Evolutionary conservation across 2,888 invertebrate species (phyloP).

Genomic region (Antitype chi): DNA sequence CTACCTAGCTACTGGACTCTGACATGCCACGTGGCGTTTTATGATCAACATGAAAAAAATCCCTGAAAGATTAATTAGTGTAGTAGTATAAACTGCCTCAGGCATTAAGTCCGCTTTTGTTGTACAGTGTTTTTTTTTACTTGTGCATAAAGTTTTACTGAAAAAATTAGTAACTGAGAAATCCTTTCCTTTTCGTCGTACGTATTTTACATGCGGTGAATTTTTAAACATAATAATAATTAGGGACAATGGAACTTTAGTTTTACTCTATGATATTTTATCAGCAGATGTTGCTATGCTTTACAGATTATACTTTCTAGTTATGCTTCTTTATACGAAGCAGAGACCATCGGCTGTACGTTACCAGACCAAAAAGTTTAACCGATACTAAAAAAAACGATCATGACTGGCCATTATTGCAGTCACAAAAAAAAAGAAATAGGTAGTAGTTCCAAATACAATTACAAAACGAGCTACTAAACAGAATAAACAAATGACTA

Average conservation of each 20-base stretch:
- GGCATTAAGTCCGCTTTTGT: no score
- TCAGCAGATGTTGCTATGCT: no score
- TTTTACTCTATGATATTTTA: no score
- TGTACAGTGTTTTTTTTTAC: no score
- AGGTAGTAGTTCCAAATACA: conserved; percentile 28
- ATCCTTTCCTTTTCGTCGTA: no score
- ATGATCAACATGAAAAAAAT: neutral
- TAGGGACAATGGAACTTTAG: no score
- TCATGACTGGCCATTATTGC: neutral
- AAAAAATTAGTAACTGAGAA: no score
- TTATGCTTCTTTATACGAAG: neutral
- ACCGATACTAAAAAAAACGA: neutral
- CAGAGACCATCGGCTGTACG: neutral
- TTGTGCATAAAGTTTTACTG: no score
- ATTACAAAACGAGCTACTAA: conserved; percentile 33
- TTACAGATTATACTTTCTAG: no score
- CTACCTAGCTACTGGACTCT: neutral
- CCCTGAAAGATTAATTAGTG: neutral
- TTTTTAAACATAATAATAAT: neutral
- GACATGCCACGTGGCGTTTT: conserved; percentile 2
- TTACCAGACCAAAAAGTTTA: neutral
- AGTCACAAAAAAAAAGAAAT: conserved; percentile 8
- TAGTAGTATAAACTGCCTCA: no score
- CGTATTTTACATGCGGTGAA: neutral
- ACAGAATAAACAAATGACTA: conserved; percentile 41